phyloP scores from a whole-genome alignment of 2,113 vertebrate genomes.

The Pedionomus torquatus region DNA sequence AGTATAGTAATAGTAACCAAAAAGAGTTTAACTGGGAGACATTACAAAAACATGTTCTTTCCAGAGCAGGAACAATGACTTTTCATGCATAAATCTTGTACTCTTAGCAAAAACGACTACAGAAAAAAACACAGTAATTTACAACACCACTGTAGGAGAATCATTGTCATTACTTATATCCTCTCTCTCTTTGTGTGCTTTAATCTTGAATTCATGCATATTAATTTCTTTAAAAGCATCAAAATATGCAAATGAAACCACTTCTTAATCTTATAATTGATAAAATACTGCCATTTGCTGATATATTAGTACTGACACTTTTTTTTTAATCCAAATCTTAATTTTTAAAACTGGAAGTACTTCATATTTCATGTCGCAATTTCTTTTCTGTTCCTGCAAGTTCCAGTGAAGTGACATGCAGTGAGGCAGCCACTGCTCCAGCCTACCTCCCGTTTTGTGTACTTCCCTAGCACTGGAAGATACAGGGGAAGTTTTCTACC shows the following conservation, averaged over 20 bases:
- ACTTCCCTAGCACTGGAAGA: neutral
- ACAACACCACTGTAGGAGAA: neutral
- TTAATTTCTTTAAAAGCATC: neutral
- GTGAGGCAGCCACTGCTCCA: neutral
- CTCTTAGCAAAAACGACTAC: neutral
- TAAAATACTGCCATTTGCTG: neutral
- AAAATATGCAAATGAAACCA: neutral
- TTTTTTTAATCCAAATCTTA: neutral
- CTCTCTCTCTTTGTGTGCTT: neutral
- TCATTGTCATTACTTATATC: neutral
- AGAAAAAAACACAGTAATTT: neutral
- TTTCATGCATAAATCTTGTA: neutral
- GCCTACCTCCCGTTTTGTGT: neutral
- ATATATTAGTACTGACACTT: neutral
- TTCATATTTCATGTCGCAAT: neutral
- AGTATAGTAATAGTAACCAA: neutral
- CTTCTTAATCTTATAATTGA: neutral
- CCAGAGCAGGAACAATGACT: neutral
- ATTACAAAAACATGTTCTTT: neutral
- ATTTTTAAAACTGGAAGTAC: neutral
- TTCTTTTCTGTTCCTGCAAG: neutral
- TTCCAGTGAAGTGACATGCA: neutral
- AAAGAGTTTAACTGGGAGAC: neutral
- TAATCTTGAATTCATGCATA: neutral
- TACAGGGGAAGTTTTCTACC: neutral